Evolutionary conservation across 1,140 invertebrate genomes (phyloP), one percentile per base, ranked within the genome.

Genomic region (Macrosteles quadrilineatus): DNA sequence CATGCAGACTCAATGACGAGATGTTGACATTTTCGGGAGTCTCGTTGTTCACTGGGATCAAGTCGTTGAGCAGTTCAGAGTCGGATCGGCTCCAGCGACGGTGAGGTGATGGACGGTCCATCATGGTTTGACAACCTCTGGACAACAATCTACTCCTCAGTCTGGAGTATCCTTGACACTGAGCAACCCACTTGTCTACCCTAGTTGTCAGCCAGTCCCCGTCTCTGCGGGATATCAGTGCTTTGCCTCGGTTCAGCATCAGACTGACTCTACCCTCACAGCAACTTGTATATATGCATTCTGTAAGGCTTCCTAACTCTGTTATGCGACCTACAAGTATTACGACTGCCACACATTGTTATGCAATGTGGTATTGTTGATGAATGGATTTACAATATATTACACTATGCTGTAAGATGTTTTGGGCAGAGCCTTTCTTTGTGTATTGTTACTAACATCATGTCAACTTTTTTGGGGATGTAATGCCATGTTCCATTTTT

Each of bases 41-140:
- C 14, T 27, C 57, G n/a, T n/a, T 31, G 27, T 23, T 25, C 0
- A 27, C 57, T 6, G 32, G 32, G 23, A 3, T 65, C 31, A 29
- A 30, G 63, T 43, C 23, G 9, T 12, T 14, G 1, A 40, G 32
- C 11, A 30, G 23, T 30, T 40, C 32, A 2, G 63, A 30, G 21
- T 62, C 21, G 4, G 19, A 19, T 4, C 47, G 57, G 23, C 31
- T 63, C 19, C 59, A 63, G 9, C 25, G 59, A 40, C 36, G 27
- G 12, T 2, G 25, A 19, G 11, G 55, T 21, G 17, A 29, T 2
- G 68, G 68, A 32, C 55, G 55, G 23, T 69, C 57, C 21, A 47
- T 25, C 68, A 69, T 69, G 23, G 68, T 69, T 36, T 69, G 68
- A 30, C 68, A 69, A 9, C 68, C 55, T 9, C 59, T 32, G 9